Base-by-base conservation (phyloP, 2,888 invertebrate genomes). In the Melieria crassipennis region DNA sequence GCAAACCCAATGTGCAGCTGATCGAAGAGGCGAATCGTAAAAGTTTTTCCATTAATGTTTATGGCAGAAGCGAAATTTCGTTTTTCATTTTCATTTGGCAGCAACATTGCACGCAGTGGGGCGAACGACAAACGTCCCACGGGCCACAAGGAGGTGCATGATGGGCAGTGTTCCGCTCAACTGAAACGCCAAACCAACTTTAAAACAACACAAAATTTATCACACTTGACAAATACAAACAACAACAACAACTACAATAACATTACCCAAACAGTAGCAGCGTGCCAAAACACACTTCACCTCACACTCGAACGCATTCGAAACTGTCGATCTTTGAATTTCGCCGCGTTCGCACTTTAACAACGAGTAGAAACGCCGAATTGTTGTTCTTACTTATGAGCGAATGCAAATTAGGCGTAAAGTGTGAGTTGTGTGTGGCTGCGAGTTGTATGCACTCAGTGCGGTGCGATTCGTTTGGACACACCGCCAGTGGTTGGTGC, bases 61-160 rank as follows among this genome's bases (percentile, higher is more conserved):
- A 83, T 80, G 77, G 75, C 80, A 62, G 75, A 81, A 82, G 82
- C 79, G 78, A 80, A 81, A 79, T 82, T 74, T 82, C 80, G 30
- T 30, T 30, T 30, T 30, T 79, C 84, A 81, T 82, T 83, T 83
- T 81, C 76, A 79, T 75, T 76, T 66, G 75, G 79, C 80, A 83
- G 82, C 81, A 79, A 76, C 79, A 77, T 77, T 77, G 77, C 81
- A 65, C 70, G 64, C 61, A 65, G 65, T 68, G 45, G 7, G 45
- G 43, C n/a, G 13, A 61, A 61, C 9, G 7, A 60, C 56, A 13
- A n/a, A 13, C 13, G 30, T 6, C n/a, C n/a, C 30, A 13, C 30
- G 57, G 4, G 1, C 9, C 30, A 2, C 30, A 57, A 13, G 30
- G 4, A 13, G n/a, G 5, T 30, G 13, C 10, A 42, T 57, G 13